phyloP scores from a whole-genome alignment of 2,888 invertebrate species.

The Xanthorhoe designata region DNA sequence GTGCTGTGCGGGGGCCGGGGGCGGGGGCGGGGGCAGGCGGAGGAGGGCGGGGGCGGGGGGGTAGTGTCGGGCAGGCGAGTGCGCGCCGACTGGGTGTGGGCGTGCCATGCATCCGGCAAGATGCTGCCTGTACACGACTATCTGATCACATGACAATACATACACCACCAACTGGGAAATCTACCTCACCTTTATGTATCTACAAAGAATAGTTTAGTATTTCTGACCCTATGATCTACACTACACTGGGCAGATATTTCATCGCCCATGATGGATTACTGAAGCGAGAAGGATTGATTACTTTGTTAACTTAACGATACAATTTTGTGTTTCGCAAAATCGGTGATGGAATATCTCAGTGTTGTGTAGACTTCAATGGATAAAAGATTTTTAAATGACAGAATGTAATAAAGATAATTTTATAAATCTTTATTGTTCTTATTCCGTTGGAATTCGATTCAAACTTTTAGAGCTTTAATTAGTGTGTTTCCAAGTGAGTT shows the following conservation, averaged over 20 bases:
- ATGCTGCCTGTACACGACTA: slow-evolving; percentile 40
- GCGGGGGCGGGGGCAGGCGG: slow-evolving; percentile 11
- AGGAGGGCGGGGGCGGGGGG: slow-evolving; percentile 37
- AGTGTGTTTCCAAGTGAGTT: slow-evolving; percentile 1
- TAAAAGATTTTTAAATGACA: background rate
- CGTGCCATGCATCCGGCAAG: slow-evolving; percentile 76
- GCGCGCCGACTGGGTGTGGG: slow-evolving; percentile 86
- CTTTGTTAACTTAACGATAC: too few species aligned
- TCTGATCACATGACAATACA: background rate
- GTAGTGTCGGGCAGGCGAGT: slow-evolving; percentile 53
- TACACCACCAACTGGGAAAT: too few species aligned
- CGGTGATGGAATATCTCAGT: too few species aligned
- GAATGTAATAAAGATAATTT: slow-evolving; percentile 20
- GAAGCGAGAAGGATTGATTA: too few species aligned
- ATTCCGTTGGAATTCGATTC: slow-evolving; percentile 11
- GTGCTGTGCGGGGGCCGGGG: slow-evolving; percentile 49
- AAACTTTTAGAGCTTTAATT: background rate
- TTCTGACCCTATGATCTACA: too few species aligned
- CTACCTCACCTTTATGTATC: too few species aligned
- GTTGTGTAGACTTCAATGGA: background rate
- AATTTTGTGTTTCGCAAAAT: too few species aligned
- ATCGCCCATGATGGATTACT: too few species aligned
- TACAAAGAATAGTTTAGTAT: too few species aligned
- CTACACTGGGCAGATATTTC: too few species aligned
- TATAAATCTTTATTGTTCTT: slow-evolving; percentile 26